Evolutionary conservation across 37 sponge, comb jelly and placozoan species (phyloP).

Genomic region (Beroe ovata): DNA sequence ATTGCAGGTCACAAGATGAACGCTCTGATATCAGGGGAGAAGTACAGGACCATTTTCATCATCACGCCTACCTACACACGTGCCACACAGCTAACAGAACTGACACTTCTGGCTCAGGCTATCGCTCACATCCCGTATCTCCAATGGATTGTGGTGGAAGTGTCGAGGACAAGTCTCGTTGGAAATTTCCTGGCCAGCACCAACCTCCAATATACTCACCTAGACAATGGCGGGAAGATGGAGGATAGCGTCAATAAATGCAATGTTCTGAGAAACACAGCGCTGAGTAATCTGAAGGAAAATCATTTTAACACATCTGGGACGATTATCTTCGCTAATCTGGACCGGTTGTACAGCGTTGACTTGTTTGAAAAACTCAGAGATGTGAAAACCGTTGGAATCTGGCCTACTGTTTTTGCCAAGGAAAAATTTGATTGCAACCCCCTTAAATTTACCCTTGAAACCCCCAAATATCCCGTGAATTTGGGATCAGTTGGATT

Average conservation of each 20-base stretch:
- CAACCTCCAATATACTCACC: conserved; percentile 14
- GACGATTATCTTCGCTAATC: conserved; percentile 94
- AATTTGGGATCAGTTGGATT: conserved; percentile 53
- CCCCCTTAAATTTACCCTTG: not conserved
- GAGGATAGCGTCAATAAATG: not conserved
- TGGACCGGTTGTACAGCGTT: conserved; percentile 90
- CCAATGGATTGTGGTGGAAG: conserved; percentile 95
- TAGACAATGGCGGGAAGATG: conserved; percentile 28
- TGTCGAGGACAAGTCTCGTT: conserved; percentile 80
- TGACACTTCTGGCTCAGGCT: conserved; percentile 87
- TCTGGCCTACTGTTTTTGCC: conserved; percentile 57
- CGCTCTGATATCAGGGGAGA: not conserved
- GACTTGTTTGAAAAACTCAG: conserved; percentile 87
- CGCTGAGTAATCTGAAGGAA: not conserved
- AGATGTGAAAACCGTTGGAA: conserved; percentile 6
- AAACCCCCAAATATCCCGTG: conserved; percentile 3
- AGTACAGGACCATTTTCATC: conserved; percentile 74
- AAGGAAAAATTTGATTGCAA: conserved; percentile 14
- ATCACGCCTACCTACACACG: conserved; percentile 95
- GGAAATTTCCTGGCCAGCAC: conserved; percentile 69
- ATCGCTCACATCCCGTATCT: conserved; percentile 82
- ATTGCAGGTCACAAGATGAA: conserved; percentile 60
- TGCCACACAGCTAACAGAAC: conserved; percentile 92
- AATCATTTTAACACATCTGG: conserved; percentile 65
- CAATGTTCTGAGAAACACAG: conserved; percentile 45